Base-by-base conservation (phyloP, 1,140 invertebrate genomes). In the Pogonomyrmex californicus region DNA sequence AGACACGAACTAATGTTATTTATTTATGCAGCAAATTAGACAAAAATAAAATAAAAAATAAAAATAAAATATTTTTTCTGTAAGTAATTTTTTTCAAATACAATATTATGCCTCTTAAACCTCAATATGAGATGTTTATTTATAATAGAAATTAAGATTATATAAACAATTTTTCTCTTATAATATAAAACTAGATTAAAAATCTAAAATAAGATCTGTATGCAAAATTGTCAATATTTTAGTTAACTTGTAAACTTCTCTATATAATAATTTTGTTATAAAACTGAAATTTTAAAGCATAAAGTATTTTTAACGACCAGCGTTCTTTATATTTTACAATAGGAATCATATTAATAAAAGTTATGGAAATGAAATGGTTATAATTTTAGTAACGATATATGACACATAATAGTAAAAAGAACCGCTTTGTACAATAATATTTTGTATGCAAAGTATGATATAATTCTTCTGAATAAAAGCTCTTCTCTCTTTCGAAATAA, bases 21-120 rank as follows among this genome's bases (percentile, higher is more conserved):
- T 90, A 94, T 95, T 95, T 93, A 93, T 94, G 93, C 93, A 93
- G 91, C 77, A 87, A 91, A 93, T 94, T 94, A 92, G 90, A 88
- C 86, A 93, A n/a, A n/a, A n/a, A n/a, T n/a, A n/a, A n/a, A n/a
- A n/a, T n/a, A n/a, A n/a, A n/a, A n/a, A n/a, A n/a, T n/a, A n/a
- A n/a, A n/a, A n/a, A n/a, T 93, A 92, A 91, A 87, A 66, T 85
- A 83, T 93, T 87, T 88, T 92, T 91, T 88, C 88, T 90, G 87
- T 83, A 86, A 79, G 70, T 78, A 85, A 89, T 91, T 91, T 92
- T 92, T 89, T 89, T 81, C 85, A 93, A 94, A 92, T 44, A 44
- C 4, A 36, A 33, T 87, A 91, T 86, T 73, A 66, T 70, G 54
- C 89, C 71, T 87, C 70, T 87, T 89, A 87, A 81, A 75, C 65